A percentile compares a stretch with the other conserved stretches of the same genome.
Evolutionary conservation across 2,797 vertebrate species (phyloP).

Genomic region (Danio kyathit): DNA sequence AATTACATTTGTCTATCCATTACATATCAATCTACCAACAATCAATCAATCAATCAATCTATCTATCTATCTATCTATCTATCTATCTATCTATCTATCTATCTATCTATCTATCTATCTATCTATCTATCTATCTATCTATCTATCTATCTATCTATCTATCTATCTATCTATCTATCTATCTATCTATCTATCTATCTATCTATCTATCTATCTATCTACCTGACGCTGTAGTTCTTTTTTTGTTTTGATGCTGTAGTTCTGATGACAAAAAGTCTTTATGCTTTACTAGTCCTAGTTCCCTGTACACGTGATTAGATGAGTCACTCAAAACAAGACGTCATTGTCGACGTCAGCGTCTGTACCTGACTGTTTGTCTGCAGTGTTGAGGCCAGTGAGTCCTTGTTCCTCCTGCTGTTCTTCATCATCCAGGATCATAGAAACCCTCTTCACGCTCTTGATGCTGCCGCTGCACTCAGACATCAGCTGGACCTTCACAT

Average conservation of each 20-base stretch:
- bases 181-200: no score
- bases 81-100: no score
- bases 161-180: neutral
- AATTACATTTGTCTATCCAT: neutral
- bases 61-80: no score
- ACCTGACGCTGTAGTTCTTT: neutral
- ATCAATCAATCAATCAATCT: no score
- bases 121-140: neutral
- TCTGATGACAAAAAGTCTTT: neutral
- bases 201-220: no score
- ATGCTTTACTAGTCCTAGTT: neutral
- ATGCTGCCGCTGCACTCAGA: slow-evolving; percentile 79
- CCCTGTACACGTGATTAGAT: neutral
- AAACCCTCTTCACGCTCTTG: slow-evolving; percentile 74
- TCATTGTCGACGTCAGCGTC: no score
- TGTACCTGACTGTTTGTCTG: slow-evolving; percentile 86
- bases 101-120: no score
- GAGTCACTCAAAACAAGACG: neutral
- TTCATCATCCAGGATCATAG: slow-evolving; percentile 74
- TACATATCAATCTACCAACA: no score
- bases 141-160: no score
- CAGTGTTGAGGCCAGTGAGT: slow-evolving; percentile 70
- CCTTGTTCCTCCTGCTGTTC: slow-evolving; percentile 78
- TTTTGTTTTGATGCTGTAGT: neutral
- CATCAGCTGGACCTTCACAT: slow-evolving; percentile 81